Conservation (phyloP, 2,888 invertebrate genomes). For the Trissoscelio sp. region DNA sequence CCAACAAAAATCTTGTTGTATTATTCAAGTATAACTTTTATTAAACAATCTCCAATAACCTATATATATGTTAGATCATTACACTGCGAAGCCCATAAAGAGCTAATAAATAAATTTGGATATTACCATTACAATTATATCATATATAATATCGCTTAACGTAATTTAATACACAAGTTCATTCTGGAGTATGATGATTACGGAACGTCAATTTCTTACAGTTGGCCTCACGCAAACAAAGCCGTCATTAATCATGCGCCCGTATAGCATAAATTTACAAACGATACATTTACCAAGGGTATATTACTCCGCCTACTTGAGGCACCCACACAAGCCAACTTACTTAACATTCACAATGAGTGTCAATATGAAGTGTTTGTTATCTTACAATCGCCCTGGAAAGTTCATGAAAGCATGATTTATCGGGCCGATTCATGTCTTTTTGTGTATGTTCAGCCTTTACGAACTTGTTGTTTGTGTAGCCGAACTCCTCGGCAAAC, state of each 20-base stretch:
- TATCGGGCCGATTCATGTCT: slow-evolving; percentile 25
- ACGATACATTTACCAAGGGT: slow-evolving; percentile 29
- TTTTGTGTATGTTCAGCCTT: slow-evolving; percentile 13
- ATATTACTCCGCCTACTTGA: slow-evolving; percentile 22
- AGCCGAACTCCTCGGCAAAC: slow-evolving; percentile 3
- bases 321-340: slow-evolving; percentile 5
- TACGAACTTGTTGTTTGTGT: background rate
- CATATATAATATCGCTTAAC: background rate
- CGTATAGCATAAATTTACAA: slow-evolving; percentile 28
- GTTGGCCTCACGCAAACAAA: slow-evolving; percentile 1
- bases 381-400: slow-evolving; percentile 28
- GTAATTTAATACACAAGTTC: background rate
- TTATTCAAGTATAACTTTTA: too few relatives aligned
- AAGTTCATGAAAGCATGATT: slow-evolving; percentile 41
- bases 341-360: slow-evolving; percentile 2
- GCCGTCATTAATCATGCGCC: slow-evolving; percentile 21
- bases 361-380: slow-evolving; percentile 40
- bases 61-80: too few relatives aligned
- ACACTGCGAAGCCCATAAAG: too few relatives aligned
- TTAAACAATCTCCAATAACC: too few relatives aligned
- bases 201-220: slow-evolving; percentile 21
- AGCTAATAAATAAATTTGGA: too few relatives aligned
- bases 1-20: too few relatives aligned
- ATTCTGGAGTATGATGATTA: background rate
- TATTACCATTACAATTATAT: too few relatives aligned